Conservation (phyloP, 1,140 invertebrate species). For the Charaxes varanes region DNA sequence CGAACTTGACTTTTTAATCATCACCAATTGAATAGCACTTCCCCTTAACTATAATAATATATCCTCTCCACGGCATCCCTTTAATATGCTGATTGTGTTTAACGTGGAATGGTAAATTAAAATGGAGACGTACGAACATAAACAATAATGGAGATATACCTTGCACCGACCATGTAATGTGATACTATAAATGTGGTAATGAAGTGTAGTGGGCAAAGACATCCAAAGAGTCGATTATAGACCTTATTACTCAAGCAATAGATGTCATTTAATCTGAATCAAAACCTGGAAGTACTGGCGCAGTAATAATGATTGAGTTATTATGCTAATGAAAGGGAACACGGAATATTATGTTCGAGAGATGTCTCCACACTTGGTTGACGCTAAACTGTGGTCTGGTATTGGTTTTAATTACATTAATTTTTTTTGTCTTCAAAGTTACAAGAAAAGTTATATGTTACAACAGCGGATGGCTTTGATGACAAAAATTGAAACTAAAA, state of each 20-base stretch:
- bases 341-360: constrained; percentile 4
- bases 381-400: no score
- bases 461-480: no score
- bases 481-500: no score
- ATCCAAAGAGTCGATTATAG: background rate
- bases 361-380: constrained; percentile 4
- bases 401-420: no score
- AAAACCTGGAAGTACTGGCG: background rate
- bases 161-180: constrained; percentile 6
- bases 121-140: constrained; percentile 7
- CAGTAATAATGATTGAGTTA: constrained; percentile 5
- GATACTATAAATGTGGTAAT: constrained; percentile 9
- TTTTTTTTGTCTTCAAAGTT: no score
- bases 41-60: constrained; percentile 7
- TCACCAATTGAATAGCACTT: no score
- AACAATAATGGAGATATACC: constrained; percentile 11
- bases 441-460: no score
- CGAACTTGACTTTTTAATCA: no score
- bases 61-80: constrained; percentile 3
- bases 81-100: constrained; percentile 16
- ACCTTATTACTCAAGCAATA: background rate
- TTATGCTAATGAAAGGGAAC: background rate
- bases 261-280: background rate
- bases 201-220: background rate
- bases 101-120: constrained; percentile 12